Percentiles rank a stretch among this genome's conserved stretches.
Evolutionary conservation across 2,113 vertebrate species (phyloP).

Genomic region (Cephalopholis sonnerati): DNA sequence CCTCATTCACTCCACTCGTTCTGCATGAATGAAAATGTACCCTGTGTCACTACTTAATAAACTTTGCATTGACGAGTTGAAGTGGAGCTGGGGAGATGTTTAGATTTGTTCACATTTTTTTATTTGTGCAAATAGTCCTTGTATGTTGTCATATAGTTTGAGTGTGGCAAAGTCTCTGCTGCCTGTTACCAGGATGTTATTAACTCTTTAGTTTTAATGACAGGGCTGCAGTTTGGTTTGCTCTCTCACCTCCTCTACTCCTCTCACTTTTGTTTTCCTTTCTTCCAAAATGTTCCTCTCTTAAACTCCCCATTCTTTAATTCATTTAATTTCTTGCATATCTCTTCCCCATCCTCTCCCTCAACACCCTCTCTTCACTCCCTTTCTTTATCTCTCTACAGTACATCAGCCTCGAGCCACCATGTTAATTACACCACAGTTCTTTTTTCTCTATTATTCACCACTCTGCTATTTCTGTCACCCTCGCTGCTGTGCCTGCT

Average conservation of each 20-base stretch:
- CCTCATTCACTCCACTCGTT: slow-evolving; percentile 16
- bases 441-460: slow-evolving; percentile 75
- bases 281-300: slow-evolving; percentile 10
- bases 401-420: slow-evolving; percentile 67
- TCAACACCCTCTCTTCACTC: slow-evolving; percentile 28
- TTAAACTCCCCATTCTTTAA: not conserved
- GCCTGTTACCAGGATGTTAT: slow-evolving; percentile 4
- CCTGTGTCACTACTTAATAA: not conserved
- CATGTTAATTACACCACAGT: slow-evolving; percentile 78
- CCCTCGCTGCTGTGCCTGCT: slow-evolving; percentile 57
- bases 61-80: slow-evolving; percentile 4
- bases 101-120: not conserved
- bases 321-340: slow-evolving; percentile 23
- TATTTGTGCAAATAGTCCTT: not conserved
- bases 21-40: not conserved
- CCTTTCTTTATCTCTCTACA: slow-evolving; percentile 51
- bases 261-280: not conserved
- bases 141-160: slow-evolving; percentile 5
- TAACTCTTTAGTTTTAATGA: slow-evolving; percentile 11
- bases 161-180: not conserved
- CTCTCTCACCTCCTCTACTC: not conserved
- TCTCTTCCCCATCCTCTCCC: slow-evolving; percentile 46
- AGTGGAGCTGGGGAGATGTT: slow-evolving; percentile 22
- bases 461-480: slow-evolving; percentile 82
- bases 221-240: not conserved